phyloP scores from a whole-genome alignment of 2,888 invertebrate species.

The Eucriotettix oculatus region DNA sequence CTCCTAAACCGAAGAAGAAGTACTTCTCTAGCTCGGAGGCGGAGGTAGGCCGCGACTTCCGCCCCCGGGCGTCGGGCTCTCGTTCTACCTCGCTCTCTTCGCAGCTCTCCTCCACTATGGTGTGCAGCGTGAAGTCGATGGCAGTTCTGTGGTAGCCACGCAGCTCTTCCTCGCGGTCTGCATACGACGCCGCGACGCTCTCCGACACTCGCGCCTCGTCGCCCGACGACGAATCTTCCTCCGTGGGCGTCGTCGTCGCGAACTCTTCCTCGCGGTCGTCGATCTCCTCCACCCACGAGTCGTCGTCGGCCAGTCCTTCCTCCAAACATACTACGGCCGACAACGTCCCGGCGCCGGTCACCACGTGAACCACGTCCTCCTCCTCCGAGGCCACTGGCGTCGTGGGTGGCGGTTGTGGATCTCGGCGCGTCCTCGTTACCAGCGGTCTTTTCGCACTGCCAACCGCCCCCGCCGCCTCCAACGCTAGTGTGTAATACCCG shows the following conservation, averaged over 20 bases:
- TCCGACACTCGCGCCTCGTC: slow-evolving; percentile 29
- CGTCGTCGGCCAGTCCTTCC: slow-evolving; percentile 77
- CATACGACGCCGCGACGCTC: slow-evolving; percentile 33
- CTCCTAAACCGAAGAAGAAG: slow-evolving; percentile 73
- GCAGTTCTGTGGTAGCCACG: slow-evolving; percentile 67
- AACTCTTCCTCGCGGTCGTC: slow-evolving; percentile 47
- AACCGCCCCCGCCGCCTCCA: slow-evolving; percentile 21
- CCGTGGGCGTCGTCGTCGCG: slow-evolving; percentile 31
- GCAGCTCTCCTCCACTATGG: slow-evolving; percentile 86
- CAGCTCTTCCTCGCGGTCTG: slow-evolving; percentile 65
- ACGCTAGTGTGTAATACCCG: slow-evolving; percentile 27
- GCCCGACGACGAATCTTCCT: slow-evolving; percentile 37
- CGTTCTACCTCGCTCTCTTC: slow-evolving; percentile 75
- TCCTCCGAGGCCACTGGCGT: slow-evolving; percentile 3
- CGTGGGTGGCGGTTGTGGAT: slow-evolving; percentile 9
- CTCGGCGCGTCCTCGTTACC: slow-evolving; percentile 11
- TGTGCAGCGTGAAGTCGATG: slow-evolving; percentile 79
- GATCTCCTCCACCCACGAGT: slow-evolving; percentile 81
- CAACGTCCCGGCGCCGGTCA: slow-evolving; percentile 51
- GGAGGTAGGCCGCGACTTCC: slow-evolving; percentile 47
- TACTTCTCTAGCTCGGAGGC: slow-evolving; percentile 80
- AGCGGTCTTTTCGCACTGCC: slow-evolving; percentile 10
- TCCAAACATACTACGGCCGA: slow-evolving; percentile 59
- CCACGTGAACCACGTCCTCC: slow-evolving; percentile 41
- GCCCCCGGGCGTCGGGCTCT: not conserved